Evolutionary conservation across 2,888 invertebrate genomes (phyloP), one percentile per base, ranked within the genome.

Genomic region (Polyommatus icarus): DNA sequence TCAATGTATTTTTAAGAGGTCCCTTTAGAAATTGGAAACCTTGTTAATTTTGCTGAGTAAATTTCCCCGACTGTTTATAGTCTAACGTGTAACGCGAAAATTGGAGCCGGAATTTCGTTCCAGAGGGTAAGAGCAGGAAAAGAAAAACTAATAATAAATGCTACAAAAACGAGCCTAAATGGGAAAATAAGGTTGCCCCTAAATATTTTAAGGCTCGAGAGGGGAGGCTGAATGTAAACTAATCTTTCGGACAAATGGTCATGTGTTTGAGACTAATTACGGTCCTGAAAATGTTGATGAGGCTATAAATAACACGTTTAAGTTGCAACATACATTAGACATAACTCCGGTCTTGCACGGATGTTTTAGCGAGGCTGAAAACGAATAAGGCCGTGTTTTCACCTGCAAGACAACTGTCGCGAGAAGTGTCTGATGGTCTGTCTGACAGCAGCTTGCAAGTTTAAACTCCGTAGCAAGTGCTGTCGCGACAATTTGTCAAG

Each of bases 131-230:
- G 46, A 67, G 18, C 67, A 32, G 67, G 67, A 67, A 67, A 67
- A 67, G 67, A 67, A 67, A 67, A 67, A 67, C 67, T 67, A 67
- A 67, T 67, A 67, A 67, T 67, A 67, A 67, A 67, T 67, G 67
- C 29, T 67, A 67, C 67, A 67, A 67, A 67, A 67, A 67, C 29
- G 67, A 67, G 15, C 67, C 32, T 29, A 67, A 67, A 67, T 67
- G 67, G 67, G 29, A 67, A 67, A 67, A 67, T 67, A 67, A 67
- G 67, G 67, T 67, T 67, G 15, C 15, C 67, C 67, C 67, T 67
- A 67, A 67, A 67, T 67, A 67, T 67, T 67, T 67, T 67, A 67
- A 67, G 67, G 67, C 67, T 32, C 67, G 29, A 67, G 67, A 67
- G 67, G 29, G 61, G 20, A 61, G 67, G 29, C 15, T 7, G 67